Evolutionary conservation across 2,113 vertebrate species (phyloP).

Genomic region (Nibea coibor): DNA sequence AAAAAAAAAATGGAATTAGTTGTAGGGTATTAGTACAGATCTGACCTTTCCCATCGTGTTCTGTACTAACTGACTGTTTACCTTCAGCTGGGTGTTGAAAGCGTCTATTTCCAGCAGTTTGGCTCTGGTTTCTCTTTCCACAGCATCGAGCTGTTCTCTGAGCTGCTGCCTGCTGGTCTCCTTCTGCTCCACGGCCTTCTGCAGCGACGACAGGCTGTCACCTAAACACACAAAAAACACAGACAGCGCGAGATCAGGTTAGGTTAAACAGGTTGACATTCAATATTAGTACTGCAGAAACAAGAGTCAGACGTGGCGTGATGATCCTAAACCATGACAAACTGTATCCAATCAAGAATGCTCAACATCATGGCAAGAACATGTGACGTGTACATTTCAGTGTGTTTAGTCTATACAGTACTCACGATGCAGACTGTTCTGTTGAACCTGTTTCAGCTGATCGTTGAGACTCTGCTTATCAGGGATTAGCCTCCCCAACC

Average conservation of each 20-base stretch:
- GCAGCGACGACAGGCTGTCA: conserved; percentile 93
- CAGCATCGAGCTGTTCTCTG: conserved; percentile 92
- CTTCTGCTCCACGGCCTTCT: conserved; percentile 94
- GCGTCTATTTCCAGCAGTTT: conserved; percentile 97
- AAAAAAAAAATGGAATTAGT: not conserved
- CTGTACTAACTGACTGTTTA: conserved; percentile 65
- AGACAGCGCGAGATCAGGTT: not conserved
- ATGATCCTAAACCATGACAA: no score
- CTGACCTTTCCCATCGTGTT: not conserved
- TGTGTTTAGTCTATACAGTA: conserved; percentile 23
- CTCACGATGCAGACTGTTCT: conserved; percentile 97
- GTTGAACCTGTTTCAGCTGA: conserved; percentile 96
- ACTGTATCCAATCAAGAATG: no score
- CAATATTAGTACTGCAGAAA: no score
- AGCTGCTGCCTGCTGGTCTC: conserved; percentile 91
- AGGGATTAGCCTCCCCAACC: conserved; percentile 95
- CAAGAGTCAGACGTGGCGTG: no score
- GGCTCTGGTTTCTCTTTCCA: conserved; percentile 95
- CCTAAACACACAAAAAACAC: conserved; percentile 79
- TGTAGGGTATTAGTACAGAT: not conserved
- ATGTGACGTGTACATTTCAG: no score
- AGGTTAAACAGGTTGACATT: no score
- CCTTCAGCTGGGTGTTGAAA: conserved; percentile 98
- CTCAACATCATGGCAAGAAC: no score
- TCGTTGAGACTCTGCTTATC: conserved; percentile 97